Conservation (phyloP, 2,888 invertebrate species). For the Anaspis maculata region DNA sequence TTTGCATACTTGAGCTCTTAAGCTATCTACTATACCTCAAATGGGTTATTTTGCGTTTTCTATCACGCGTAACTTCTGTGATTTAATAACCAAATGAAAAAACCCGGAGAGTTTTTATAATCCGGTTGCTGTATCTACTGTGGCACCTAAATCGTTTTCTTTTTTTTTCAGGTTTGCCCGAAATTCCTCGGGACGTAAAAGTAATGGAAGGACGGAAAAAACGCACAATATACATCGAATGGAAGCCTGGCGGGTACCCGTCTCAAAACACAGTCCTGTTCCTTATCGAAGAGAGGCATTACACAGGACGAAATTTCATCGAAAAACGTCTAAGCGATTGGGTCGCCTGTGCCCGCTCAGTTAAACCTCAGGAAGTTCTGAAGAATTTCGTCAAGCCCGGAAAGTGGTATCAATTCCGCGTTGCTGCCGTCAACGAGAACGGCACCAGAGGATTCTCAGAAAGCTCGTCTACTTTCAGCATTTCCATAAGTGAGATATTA, state of each 20-base stretch:
- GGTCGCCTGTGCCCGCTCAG: slow-evolving; percentile 49
- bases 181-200: slow-evolving; percentile 52
- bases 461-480: slow-evolving; percentile 51
- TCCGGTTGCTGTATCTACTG: too few species aligned
- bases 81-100: too few species aligned
- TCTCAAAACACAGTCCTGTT: slow-evolving; percentile 40
- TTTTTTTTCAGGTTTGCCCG: slow-evolving; percentile 51
- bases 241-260: slow-evolving; percentile 23
- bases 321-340: slow-evolving; percentile 58
- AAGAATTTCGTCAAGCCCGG: slow-evolving; percentile 56
- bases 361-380: slow-evolving; percentile 47
- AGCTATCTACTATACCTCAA: too few species aligned
- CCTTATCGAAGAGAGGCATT: slow-evolving; percentile 62
- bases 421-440: slow-evolving; percentile 63
- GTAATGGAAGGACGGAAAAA: slow-evolving; percentile 49
- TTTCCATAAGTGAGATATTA: slow-evolving; percentile 39
- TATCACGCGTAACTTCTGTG: too few species aligned
- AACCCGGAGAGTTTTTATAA: too few species aligned
- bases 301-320: slow-evolving; percentile 57
- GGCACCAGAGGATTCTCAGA: slow-evolving; percentile 66
- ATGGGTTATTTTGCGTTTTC: too few species aligned
- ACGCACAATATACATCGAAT: slow-evolving; percentile 41
- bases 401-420: slow-evolving; percentile 72
- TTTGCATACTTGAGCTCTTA: too few species aligned
- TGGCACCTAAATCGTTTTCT: too few species aligned